Base-by-base conservation (phyloP, 2,888 invertebrate genomes). In the Noctua pronuba region DNA sequence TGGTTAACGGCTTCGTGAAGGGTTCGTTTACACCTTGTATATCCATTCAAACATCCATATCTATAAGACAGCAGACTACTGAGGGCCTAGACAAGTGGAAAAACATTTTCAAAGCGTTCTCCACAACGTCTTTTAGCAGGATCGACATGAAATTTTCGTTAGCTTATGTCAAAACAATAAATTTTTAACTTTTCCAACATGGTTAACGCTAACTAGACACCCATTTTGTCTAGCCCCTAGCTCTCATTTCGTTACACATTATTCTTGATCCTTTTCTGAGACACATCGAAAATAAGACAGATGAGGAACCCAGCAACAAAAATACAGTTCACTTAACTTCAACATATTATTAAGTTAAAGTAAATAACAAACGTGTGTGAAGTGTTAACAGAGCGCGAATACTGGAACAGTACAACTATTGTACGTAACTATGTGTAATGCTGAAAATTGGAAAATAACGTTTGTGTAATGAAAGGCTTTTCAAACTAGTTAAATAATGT, bases 341-440 rank as follows among this genome's bases (percentile, higher is more conserved):
- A 13, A 55, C 71, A 64, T 74, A 78, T 76, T 85, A 79, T 80
- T 84, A 80, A 79, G 79, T 86, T 84, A 75, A 76, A 83, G 64
- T 80, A 87, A 86, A 86, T 88, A 83, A 75, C 76, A 49, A 69
- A 74, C 64, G 70, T 76, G 79, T 85, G 82, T 84, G 80, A 89
- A 88, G 86, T 89, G 90, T 88, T 91, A 90, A 89, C 90, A 88
- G 91, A 91, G 86, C 88, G 90, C 85, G 86, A 90, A 92, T 90
- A 91, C 88, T 91, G 88, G 89, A 88, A 88, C 80, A 85, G 70
- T 75, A 64, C 35, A 76, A 71, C 72, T 88, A 88, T 87, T 92
- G 79, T 86, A 77, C 28, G 73, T 70, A 73, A 62, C 41, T 83
- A 71, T 71, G 71, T 82, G 88, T 71, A 64, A 80, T 81, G 78